Base-by-base conservation (phyloP, 2,113 vertebrate species). In the Xiphophorus hellerii region DNA sequence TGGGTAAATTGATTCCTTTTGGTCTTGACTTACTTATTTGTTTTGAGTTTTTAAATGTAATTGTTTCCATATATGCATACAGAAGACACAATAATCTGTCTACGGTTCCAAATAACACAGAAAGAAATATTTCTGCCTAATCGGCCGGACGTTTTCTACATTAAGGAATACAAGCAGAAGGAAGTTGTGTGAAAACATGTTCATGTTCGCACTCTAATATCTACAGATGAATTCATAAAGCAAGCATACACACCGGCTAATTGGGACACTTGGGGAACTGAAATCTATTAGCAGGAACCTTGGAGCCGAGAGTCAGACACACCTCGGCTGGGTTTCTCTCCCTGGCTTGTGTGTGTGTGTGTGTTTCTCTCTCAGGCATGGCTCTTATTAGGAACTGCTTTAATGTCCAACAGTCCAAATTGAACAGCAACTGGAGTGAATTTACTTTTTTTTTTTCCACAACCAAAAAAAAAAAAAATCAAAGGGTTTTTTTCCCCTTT, bases 351-450 rank as follows among this genome's bases (percentile, higher is more conserved):
- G 35, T 37, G 35, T 77, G 28, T 54, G 68, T 62, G 63, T 76
- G 63, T 71, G 39, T 68, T 71, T 65, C 81, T 80, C 78, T n/a
- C 81, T 76, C 80, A 89, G 85, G 93, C 91, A 92, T 93, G 93
- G 93, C 92, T 94, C 92, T 88, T 94, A 95, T 94, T 95, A 94
- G 92, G 87, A 86, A 83, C 87, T 77, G 90, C 93, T 95, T 94
- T 95, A 94, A 95, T 94, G 94, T 93, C 88, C 90, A 82, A 88
- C 73, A 74, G 87, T 83, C 89, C 88, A 93, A 93, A 94, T 90
- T 93, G 90, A 92, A 93, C 84, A 51, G 89, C 93, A 87, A 94
- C 90, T 90, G 82, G 89, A 93, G 93, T 86, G 89, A 90, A 93
- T 92, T 90, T 83, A 88, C 75, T 58, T 89, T 87, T 91, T 92